Conservation (phyloP, 1,140 invertebrate genomes). For the Drosophila ogumai region DNA sequence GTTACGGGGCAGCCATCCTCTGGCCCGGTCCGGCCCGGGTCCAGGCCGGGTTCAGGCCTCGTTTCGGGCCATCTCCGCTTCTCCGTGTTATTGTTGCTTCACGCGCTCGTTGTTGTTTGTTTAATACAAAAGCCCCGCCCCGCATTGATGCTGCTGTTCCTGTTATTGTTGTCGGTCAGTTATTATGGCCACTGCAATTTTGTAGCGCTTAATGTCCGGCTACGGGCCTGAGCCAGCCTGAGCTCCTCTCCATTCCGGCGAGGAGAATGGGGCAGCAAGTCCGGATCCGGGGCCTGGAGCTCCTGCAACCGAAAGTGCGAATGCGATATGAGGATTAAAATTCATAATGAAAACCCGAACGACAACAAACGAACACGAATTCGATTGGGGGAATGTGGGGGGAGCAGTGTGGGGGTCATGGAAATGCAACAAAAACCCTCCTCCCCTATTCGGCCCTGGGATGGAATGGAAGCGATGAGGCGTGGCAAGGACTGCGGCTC, state of each 20-base stretch:
- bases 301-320: constrained; percentile 75
- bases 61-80: constrained; percentile 32
- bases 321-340: constrained; percentile 82
- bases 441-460: not conserved
- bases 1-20: constrained; percentile 54
- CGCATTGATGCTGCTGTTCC: constrained; percentile 43
- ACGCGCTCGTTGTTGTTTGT: constrained; percentile 78
- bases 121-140: constrained; percentile 51
- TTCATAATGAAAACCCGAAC: constrained; percentile 76
- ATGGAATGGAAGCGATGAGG: not conserved
- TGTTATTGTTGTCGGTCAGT: constrained; percentile 65
- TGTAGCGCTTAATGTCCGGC: constrained; percentile 77
- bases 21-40: not conserved
- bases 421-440: constrained; percentile 18
- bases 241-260: not conserved
- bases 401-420: constrained; percentile 3
- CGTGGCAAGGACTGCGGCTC: constrained; percentile 23
- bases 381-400: constrained; percentile 6
- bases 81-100: constrained; percentile 56
- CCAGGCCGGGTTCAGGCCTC: constrained; percentile 19
- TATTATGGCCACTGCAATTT: constrained; percentile 81
- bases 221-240: constrained; percentile 19
- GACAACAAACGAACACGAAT: constrained; percentile 53
- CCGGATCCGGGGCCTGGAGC: constrained; percentile 11
- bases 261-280: not conserved